These are phyloP conservation scores for Syrrhaptes paradoxus DNA, from an alignment of 2,113 vertebrate species.

Conservation along the genomic window DNA sequence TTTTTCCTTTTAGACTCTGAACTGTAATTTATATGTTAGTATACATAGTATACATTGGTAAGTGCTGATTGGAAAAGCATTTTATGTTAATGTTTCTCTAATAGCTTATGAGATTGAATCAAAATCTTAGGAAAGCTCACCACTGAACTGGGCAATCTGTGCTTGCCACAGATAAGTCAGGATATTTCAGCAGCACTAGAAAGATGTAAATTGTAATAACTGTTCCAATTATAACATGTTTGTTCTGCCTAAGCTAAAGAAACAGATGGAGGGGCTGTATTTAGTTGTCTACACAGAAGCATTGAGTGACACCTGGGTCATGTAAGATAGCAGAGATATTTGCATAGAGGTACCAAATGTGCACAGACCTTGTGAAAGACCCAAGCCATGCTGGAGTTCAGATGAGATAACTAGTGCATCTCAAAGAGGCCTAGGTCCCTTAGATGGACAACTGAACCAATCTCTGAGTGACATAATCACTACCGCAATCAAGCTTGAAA, in stretches of 20 bases:
- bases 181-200: not conserved
- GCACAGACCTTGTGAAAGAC: not conserved
- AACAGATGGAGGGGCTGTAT: not conserved
- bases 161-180: not conserved
- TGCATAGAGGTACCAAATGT: not conserved
- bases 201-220: not conserved
- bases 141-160: not conserved
- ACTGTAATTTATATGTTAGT: not conserved
- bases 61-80: not conserved
- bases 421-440: not conserved
- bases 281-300: not conserved
- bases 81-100: not conserved
- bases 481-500: not conserved
- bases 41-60: not conserved
- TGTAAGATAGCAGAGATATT: not conserved
- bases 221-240: not conserved
- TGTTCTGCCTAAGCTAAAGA: not conserved
- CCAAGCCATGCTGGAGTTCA: not conserved
- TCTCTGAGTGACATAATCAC: not conserved
- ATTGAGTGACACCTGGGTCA: rapidly evolving
- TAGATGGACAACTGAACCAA: not conserved
- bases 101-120: not conserved
- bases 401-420: not conserved
- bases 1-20: not conserved
- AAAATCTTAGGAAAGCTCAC: not conserved